Evolutionary conservation across 1,140 invertebrate genomes (phyloP), one percentile per base, ranked within the genome.

Genomic region (Macrobrachium nipponense): DNA sequence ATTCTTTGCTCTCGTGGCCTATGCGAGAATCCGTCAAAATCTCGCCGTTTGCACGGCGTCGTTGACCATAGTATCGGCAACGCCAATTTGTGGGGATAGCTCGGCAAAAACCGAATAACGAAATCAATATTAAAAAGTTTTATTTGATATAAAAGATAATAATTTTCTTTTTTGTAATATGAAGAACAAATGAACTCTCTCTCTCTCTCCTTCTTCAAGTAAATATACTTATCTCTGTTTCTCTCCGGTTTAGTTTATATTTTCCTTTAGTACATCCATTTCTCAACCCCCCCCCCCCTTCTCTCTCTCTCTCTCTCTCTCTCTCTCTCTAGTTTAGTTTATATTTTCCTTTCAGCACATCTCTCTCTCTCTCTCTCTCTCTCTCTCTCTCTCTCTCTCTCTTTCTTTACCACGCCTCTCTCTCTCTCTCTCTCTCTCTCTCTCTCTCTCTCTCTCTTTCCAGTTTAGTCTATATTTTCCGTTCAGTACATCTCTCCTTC

Each of bases 401-500:
- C 23, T 43, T 11, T 27, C 44, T 43, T 11, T 27, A 10, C 0
- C 6, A n/a, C 70, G 14, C 10, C 23, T 15, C 5, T 27, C 44
- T 44, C 70, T 73, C 23, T 73, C 70, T 27, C 23, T 73, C 70
- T 27, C 70, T 27, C 70, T 73, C 70, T 51, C 43, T 76, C 73
- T 51, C 73, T 75, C 73, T 75, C 73, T 51, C 73, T 75, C 43
- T 75, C 43, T 51, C 43, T 75, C 43, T 18, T 58, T 44, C 8
- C n/a, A n/a, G n/a, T n/a, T 43, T 73, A 44, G 14, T 73, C 23
- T 43, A 44, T 73, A 44, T 73, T 73, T 73, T 11, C 5, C 72
- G 36, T 10, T 43, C 10, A 5, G 36, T 36, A 11, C 66, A n/a
- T 5, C n/a, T 70, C n/a, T 36, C 12, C 1, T 10, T n/a, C n/a